Evolutionary conservation across 92 coral and sea anemone genomes (phyloP).

Genomic region (Epizoanthus ramosus): DNA sequence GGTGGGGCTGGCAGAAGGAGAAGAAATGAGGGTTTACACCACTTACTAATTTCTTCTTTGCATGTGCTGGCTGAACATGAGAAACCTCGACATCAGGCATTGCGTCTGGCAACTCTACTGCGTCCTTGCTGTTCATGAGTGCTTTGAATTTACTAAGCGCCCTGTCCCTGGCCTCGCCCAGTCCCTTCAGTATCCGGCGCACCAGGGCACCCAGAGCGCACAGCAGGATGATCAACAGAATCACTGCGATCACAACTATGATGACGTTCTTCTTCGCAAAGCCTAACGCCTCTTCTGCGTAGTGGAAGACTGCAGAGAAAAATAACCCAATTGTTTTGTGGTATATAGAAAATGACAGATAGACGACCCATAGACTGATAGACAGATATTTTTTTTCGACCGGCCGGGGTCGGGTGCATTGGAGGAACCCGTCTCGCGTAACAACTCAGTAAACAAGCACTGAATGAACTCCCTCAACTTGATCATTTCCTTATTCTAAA

Average conservation of each 20-base stretch:
- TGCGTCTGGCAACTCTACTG: conserved; percentile 69
- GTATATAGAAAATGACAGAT: not conserved
- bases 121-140: conserved; percentile 63
- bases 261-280: conserved; percentile 62
- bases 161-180: conserved; percentile 73
- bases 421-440: no score
- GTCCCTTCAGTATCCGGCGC: conserved; percentile 56
- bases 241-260: conserved; percentile 57
- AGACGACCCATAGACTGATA: no score
- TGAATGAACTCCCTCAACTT: no score
- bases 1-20: not conserved
- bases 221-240: conserved; percentile 57
- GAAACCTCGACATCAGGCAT: conserved; percentile 75
- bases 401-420: no score
- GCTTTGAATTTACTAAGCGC: conserved; percentile 73
- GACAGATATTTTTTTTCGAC: no score
- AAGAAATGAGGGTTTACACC: not conserved
- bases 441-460: no score
- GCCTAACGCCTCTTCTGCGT: conserved; percentile 27
- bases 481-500: no score
- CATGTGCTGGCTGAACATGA: conserved; percentile 75
- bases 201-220: conserved; percentile 54
- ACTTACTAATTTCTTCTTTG: conserved; percentile 73
- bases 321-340: not conserved
- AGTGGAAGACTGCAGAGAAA: conserved; percentile 17